phyloP scores from a whole-genome alignment of 2,888 invertebrate genomes.

The Microplitis deprimator region DNA sequence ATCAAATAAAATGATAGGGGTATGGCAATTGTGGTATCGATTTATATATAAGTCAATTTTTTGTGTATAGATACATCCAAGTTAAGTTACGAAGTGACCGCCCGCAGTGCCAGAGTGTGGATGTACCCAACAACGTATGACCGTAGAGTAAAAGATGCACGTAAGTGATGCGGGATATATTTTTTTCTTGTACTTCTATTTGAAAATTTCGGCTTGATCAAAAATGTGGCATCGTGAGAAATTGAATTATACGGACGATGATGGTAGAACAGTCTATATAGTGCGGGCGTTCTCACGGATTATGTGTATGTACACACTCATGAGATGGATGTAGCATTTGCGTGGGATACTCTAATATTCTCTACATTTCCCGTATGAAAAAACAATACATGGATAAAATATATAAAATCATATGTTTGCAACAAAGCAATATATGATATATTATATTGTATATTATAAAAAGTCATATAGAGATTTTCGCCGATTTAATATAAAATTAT shows the following conservation, averaged over 20 bases:
- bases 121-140: conserved; percentile 10
- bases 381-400: no score
- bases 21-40: no score
- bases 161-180: conserved; percentile 27
- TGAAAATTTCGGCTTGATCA: conserved; percentile 23
- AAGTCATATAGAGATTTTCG: no score
- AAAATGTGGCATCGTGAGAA: conserved; percentile 38
- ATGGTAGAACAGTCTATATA: conserved; percentile 28
- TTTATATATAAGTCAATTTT: no score
- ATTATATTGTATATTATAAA: no score
- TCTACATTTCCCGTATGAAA: no score
- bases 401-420: no score
- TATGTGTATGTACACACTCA: neutral
- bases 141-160: conserved; percentile 12
- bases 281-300: conserved; percentile 42
- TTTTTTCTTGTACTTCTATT: neutral
- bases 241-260: conserved; percentile 36
- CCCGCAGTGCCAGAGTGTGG: conserved; percentile 19
- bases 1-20: no score
- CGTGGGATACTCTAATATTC: neutral
- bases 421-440: no score
- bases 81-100: conserved; percentile 20
- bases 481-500: no score
- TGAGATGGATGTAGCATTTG: neutral
- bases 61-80: neutral